These are phyloP conservation scores for Mastomys coucha DNA, from an alignment of 2,113 vertebrate species.

Conservation along the genomic window DNA sequence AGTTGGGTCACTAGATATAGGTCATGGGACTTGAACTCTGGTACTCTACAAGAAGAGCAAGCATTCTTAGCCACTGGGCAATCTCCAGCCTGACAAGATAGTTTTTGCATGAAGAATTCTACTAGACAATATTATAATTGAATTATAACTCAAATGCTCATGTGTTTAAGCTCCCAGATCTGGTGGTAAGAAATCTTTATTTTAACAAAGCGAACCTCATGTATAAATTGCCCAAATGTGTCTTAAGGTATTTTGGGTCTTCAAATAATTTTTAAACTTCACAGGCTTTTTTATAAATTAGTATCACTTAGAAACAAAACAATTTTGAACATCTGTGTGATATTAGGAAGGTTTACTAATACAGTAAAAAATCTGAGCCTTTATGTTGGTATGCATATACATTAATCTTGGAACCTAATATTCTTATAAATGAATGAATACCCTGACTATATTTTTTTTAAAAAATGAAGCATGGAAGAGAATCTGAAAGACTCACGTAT, in stretches of 20 bases:
- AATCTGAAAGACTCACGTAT: neutral
- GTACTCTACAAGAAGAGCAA: neutral
- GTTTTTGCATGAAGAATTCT: conserved; percentile 42
- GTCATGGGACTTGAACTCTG: neutral
- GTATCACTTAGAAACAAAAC: neutral
- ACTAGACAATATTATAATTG: neutral
- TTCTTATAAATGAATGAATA: neutral
- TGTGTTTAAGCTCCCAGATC: neutral
- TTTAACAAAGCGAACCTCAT: neutral
- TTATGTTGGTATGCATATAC: neutral
- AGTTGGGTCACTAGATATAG: neutral
- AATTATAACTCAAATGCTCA: conserved; percentile 18
- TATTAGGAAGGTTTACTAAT: neutral
- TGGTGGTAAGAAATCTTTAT: conserved; percentile 24
- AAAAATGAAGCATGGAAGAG: neutral
- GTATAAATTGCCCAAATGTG: neutral
- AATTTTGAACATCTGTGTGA: neutral
- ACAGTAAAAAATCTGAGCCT: neutral
- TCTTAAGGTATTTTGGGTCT: neutral
- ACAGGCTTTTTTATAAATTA: conserved; percentile 37
- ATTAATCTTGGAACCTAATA: neutral
- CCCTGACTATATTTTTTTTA: neutral
- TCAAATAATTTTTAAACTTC: neutral
- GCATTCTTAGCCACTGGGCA: neutral
- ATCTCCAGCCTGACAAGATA: neutral